A percentile compares a stretch with the other conserved stretches of the same genome.
These are phyloP conservation scores for Drosophila nannoptera DNA, from an alignment of 1,140 invertebrate genomes.

Conservation along the genomic window DNA sequence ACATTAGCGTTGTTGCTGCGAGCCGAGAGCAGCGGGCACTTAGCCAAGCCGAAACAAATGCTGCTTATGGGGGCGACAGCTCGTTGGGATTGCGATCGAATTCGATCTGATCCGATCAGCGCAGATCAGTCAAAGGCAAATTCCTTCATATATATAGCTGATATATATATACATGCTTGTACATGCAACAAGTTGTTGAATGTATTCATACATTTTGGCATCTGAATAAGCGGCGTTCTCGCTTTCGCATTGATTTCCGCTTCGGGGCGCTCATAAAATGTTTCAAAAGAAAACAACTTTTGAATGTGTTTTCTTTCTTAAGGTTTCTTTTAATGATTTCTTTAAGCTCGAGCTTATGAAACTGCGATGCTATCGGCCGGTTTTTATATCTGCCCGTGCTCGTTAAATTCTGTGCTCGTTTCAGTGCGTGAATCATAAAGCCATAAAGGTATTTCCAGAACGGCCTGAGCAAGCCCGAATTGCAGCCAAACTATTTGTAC, in stretches of 20 bases:
- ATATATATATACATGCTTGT: constrained; percentile 8
- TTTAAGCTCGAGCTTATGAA: constrained; percentile 38
- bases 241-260: constrained; percentile 11
- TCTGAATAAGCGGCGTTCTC: neutral
- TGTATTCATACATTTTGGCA: constrained; percentile 8
- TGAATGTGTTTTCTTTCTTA: constrained; percentile 47
- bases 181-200: constrained; percentile 30
- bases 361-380: constrained; percentile 57
- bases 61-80: constrained; percentile 41
- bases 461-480: neutral
- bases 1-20: constrained; percentile 65
- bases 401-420: constrained; percentile 58
- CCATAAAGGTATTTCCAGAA: constrained; percentile 25
- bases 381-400: constrained; percentile 44
- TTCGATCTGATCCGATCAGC: constrained; percentile 9
- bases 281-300: constrained; percentile 65
- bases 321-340: constrained; percentile 9
- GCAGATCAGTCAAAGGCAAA: constrained; percentile 12
- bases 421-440: constrained; percentile 45
- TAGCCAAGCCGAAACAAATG: constrained; percentile 15
- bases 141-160: neutral
- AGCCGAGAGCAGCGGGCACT: constrained; percentile 37
- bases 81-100: constrained; percentile 13
- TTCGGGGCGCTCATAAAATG: constrained; percentile 58
- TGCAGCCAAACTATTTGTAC: too few species aligned